Base-by-base conservation (phyloP, 30 jellyfish, hydroid and myxozoan genomes). In the Aurelia sp. region DNA sequence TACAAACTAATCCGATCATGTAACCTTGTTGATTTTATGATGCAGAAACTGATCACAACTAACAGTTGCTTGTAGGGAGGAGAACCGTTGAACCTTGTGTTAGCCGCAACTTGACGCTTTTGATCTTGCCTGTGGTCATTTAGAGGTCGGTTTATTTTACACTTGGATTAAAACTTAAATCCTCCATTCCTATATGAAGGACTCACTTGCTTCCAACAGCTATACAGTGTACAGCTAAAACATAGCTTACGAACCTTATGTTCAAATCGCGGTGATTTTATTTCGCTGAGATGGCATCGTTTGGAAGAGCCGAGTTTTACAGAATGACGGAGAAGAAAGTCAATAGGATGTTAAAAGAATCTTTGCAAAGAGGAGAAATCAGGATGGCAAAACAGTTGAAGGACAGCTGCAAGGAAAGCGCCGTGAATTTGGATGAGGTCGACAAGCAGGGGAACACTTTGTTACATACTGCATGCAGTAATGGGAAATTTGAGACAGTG, bases 271-370 rank as follows among this genome's bases (percentile, higher is more conserved):
- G 50, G 21, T 3, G 66, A 76, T 79, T 52, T 59, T 64, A 47
- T 12, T 9, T 31, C 31, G 17, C 68, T 31, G 47, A 33, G 40
- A 72, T 48, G 63, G 52, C 52, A 30, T 4, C 35, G 6, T 82
- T 82, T n/a, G 79, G 92, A 13, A 69, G 92, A 41, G 92, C 92
- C 57, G 80, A 40, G 19, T 82, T 13, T 40, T 82, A 82, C 31
- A 72, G 81, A 70, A 82, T 82, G 92, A 60, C 53, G 3, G 40
- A 69, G 4, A 86, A 82, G 61, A 69, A 70, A 47, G 24, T 82
- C 0, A 70, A 71, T 9, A 58, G 58, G 72, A 74, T 77, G 63
- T 57, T 87, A 18, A 15, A 74, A 13, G 80, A 72, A 50, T 24
- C 82, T n/a, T 66, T 87, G 48, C 77, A 67, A 64, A 78, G 79